A percentile compares a stretch with the other conserved stretches of the same genome.
These are phyloP conservation scores for Zaprionus tsacasi DNA, from an alignment of 1,140 invertebrate species.

Conservation along the genomic window DNA sequence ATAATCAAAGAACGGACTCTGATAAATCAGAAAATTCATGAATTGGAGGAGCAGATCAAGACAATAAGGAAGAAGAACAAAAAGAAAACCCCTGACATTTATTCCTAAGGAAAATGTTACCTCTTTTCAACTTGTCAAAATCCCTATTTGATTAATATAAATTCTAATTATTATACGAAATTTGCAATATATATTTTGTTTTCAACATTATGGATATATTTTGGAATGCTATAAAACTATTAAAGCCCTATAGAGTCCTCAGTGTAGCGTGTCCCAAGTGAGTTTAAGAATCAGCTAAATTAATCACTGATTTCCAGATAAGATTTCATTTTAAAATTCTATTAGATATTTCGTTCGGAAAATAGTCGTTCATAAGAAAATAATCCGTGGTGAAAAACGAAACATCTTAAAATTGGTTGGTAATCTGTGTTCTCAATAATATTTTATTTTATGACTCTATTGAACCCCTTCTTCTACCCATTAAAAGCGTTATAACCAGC, in stretches of 20 bases:
- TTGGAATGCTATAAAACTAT: neutral
- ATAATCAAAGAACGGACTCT: constrained; percentile 44
- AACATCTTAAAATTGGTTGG: neutral
- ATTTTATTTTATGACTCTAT: neutral
- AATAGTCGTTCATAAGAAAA: neutral
- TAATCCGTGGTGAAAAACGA: neutral
- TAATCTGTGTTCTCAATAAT: neutral
- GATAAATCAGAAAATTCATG: constrained; percentile 35
- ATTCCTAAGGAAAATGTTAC: neutral
- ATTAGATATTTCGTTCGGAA: neutral
- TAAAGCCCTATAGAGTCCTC: neutral
- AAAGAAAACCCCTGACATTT: constrained; percentile 1
- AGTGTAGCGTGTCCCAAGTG: neutral
- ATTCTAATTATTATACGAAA: neutral
- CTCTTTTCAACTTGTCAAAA: neutral
- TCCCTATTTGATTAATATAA: neutral
- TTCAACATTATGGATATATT: neutral
- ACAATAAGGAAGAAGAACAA: constrained; percentile 30
- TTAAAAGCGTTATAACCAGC: neutral
- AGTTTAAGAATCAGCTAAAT: neutral
- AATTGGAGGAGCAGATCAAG: constrained; percentile 53
- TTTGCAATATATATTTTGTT: neutral
- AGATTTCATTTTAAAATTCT: neutral
- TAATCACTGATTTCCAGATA: neutral
- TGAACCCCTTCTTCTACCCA: neutral